Evolutionary conservation across 2,113 vertebrate species (phyloP), one percentile per base, ranked within the genome.

Genomic region (Oncorhynchus tshawytscha): DNA sequence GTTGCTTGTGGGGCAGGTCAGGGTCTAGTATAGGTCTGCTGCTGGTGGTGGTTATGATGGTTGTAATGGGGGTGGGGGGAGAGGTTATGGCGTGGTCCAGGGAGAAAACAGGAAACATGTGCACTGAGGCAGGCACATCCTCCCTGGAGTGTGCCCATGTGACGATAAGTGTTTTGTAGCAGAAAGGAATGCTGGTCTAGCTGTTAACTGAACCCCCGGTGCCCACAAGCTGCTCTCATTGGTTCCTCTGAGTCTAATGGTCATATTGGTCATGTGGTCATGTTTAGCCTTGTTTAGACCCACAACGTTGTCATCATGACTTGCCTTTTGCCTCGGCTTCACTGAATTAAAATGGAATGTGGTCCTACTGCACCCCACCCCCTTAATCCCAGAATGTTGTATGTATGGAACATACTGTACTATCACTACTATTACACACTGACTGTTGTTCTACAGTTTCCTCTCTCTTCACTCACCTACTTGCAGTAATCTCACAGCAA

Each of bases 101-200:
- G 49, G 25, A 80, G 83, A 83, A 90, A 91, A 91, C 90, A 92
- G 86, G 91, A 93, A 84, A 86, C 66, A 27, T 4, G 72, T 75
- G 77, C 20, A 15, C 51, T 18, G 51, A 3, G 51, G 51, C 51
- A 5, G 31, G 74, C 75, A 70, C 82, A 88, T 87, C 73, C 85
- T 77, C 72, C 75, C 80, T 49, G 69, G 22, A 80, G 51, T 88
- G 86, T 85, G 48, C 85, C 81, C 69, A 49, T 25, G 79, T 78
- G 78, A 84, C 59, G 16, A 77, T 18, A 64, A 90, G 60, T 78
- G 76, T 86, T 83, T 83, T 76, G 84, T 85, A 73, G 72, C 68
- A 51, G 68, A 72, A 69, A 81, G 77, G 80, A 88, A 84, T 86
- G 60, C 72, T 70, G 34, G 11, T 1, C 51, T 18, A 15, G 51